Conservation (phyloP, 2,888 invertebrate species). For the Alloplasta piceator region DNA sequence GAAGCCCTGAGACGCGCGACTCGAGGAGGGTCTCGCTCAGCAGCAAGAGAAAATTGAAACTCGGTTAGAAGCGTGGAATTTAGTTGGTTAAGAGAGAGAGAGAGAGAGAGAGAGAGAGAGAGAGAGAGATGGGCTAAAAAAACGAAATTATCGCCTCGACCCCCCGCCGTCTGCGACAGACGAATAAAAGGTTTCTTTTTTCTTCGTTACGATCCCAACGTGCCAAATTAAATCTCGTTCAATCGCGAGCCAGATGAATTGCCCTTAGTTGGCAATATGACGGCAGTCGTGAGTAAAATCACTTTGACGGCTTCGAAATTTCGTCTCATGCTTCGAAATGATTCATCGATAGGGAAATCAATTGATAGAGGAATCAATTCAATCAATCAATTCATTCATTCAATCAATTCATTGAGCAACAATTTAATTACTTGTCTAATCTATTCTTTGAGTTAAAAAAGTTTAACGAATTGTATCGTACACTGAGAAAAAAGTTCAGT, state of each 20-base stretch:
- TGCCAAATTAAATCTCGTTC: constrained; percentile 15
- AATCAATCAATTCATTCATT: too few species aligned
- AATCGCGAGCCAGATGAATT: constrained; percentile 8
- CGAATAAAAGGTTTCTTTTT: constrained; percentile 28
- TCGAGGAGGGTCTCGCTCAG: constrained; percentile 39
- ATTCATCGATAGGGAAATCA: too few species aligned
- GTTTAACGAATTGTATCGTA: too few species aligned
- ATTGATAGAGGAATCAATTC: too few species aligned
- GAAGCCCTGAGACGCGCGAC: constrained; percentile 22
- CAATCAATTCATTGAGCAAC: too few species aligned
- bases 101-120: constrained; percentile 8
- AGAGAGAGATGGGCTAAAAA: constrained; percentile 13
- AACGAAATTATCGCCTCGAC: constrained; percentile 36
- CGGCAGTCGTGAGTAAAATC: too few species aligned
- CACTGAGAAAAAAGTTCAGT: too few species aligned
- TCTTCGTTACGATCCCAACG: background rate
- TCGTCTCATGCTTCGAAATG: too few species aligned
- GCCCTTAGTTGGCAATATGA: background rate
- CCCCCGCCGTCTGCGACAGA: constrained; percentile 14
- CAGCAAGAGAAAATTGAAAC: constrained; percentile 59
- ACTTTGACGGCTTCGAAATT: too few species aligned
- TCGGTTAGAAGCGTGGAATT: constrained; percentile 59
- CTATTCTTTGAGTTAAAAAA: too few species aligned
- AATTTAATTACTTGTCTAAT: too few species aligned
- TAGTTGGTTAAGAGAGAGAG: constrained; percentile 24